phyloP scores from a whole-genome alignment of 2,888 invertebrate genomes.

The Deroplatys truncata region DNA sequence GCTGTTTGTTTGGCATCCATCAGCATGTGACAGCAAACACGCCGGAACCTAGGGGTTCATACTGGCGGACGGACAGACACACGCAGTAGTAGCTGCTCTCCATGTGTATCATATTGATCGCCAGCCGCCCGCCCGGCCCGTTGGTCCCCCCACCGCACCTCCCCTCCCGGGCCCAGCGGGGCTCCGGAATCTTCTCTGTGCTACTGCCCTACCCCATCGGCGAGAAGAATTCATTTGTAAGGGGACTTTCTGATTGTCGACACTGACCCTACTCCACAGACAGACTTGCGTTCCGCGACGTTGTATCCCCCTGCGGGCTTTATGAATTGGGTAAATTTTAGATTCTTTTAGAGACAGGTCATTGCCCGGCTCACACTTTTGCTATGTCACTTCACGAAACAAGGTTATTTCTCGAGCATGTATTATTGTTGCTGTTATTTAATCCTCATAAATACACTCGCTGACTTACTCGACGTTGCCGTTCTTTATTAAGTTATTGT shows the following conservation, averaged over 20 bases:
- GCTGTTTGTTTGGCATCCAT: neutral
- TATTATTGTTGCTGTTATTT: too few relatives aligned
- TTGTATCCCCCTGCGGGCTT: too few relatives aligned
- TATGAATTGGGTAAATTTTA: too few relatives aligned
- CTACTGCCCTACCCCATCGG: neutral
- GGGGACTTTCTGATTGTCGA: neutral
- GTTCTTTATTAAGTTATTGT: too few relatives aligned
- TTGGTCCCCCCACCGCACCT: neutral
- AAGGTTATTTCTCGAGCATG: too few relatives aligned
- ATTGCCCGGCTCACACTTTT: too few relatives aligned
- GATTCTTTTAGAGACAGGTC: too few relatives aligned
- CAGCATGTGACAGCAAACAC: neutral
- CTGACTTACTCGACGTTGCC: too few relatives aligned
- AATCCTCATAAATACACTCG: too few relatives aligned
- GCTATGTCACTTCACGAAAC: too few relatives aligned
- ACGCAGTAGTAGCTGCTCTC: neutral
- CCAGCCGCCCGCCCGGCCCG: neutral
- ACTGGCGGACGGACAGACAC: neutral
- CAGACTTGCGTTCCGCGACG: neutral
- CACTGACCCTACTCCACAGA: neutral
- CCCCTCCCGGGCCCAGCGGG: neutral
- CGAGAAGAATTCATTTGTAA: neutral
- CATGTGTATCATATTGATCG: slow-evolving; percentile 15
- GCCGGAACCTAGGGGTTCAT: neutral
- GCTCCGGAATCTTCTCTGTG: neutral